Base-by-base conservation (phyloP, 1,140 invertebrate species). In the Melitaea cinxia region DNA sequence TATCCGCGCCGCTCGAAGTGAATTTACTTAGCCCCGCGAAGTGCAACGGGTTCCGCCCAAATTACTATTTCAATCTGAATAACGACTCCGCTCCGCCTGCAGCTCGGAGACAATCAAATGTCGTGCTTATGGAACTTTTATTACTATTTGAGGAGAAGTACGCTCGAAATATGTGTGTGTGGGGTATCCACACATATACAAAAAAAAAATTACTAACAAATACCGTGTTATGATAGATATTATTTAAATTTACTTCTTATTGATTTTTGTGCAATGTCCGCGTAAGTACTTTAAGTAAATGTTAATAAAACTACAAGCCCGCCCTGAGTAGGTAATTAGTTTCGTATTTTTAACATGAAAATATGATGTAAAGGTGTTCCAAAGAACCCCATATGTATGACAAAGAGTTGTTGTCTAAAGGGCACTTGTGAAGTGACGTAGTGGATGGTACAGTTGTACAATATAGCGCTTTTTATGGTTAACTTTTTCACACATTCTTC, bases 41-140 rank as follows among this genome's bases (percentile, higher is more conserved):
- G 75, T 79, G 79, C 80, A 72, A 6, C 42, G 42, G 64, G 56
- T 61, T 62, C 71, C 78, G 80, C 78, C 78, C 79, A 81, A 85
- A 88, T 88, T 86, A 85, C 79, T 86, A 86, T 88, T 83, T 78
- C 82, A 82, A 81, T 85, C 72, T 78, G 72, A 68, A 45, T 49
- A 59, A 58, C 67, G 59, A 61, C 62, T 67, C 53, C 50, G 37
- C 62, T 35, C 21, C 50, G 47, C 42, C 17, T 47, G 17, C 42
- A 37, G 61, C 60, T 26, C 39, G 65, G 72, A 58, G 72, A 68
- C 68, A 66, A 70, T 70, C 71, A 63, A 60, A 71, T 64, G 56
- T 63, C 54, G 54, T 53, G 54, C 50, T 67, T 59, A 64, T 71
- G 63, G 64, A 65, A 50, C 52, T 56, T 70, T 65, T 70, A 70